Base-by-base conservation (phyloP, 2,888 invertebrate species). In the Shargacucullia verbasci region DNA sequence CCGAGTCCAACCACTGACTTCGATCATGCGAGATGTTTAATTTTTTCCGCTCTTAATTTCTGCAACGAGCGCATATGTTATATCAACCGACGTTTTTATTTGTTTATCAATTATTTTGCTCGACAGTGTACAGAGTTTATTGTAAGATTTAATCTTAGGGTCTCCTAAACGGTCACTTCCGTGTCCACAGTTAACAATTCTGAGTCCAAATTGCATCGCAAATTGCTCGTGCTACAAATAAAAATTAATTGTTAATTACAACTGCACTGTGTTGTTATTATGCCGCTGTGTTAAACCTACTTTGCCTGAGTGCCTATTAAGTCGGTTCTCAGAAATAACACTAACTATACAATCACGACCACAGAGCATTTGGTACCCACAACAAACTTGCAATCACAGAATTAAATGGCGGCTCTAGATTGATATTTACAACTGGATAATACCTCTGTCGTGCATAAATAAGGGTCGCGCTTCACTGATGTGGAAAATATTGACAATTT, bases 401-500 rank as follows among this genome's bases (percentile, higher is more conserved):
- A 70, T 48, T 43, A 43, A 58, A 62, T 58, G 37, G 33, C 44
- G 13, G 14, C 29, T 47, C 37, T 44, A 47, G 54, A 60, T 56
- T 60, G 27, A 48, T 46, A 58, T 58, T 68, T 60, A 35, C 47
- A 55, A 38, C 14, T 44, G 29, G 40, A 63, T 52, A 35, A 55
- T 50, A 52, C n/a, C 43, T 44, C 41, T 55, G 31, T 50, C 50
- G 39, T 64, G 43, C n/a, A 49, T 37, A 65, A 47, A 49, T 37
- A 65, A 47, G 55, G 58, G 61, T 73, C 54, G 43, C 62, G 75
- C 70, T 75, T 71, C 73, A 78, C 46, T 74, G 66, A 65, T 50
- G 64, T 68, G 59, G 78, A 79, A 76, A 81, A 79, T 72, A 47
- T 69, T 31, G 52, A 29, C 60, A 55, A 65, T 72, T 65, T 66